Evolutionary conservation across 2,888 invertebrate genomes (phyloP), one percentile per base, ranked within the genome.

Genomic region (Cepaea hortensis): DNA sequence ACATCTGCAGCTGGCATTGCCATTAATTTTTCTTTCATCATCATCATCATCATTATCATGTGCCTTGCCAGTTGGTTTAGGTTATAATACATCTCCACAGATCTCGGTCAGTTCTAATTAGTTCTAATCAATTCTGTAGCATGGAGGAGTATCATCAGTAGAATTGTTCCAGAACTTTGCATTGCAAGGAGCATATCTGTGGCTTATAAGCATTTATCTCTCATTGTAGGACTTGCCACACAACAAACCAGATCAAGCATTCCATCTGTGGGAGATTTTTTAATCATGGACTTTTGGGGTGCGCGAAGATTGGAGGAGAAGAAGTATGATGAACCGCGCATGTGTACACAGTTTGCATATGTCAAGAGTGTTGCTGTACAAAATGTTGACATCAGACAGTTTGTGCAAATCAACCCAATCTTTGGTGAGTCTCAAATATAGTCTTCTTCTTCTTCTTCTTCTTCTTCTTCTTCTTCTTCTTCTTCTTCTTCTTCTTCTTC

Each of bases 211-310:
- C 11, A 9, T 55, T 55, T 11, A 55, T 55, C 55, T 55, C 7
- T 73, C 3, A n/a, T 55, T 61, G 3, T 48, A 83, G 83, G 83
- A 20, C 70, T 83, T 15, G 35, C 55, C 4, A 6, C 75, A 75
- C 46, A 61, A 23, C 9, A 61, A 6, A 35, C 62, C 62, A 77
- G 79, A 68, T 20, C 3, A 13, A 50, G 55, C 3, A 68, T 85
- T 15, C 85, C 79, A 48, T 70, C 70, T 4, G 13, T n/a, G n/a
- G 79, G 70, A 55, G 85, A 85, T 65, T 23, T 85, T 3, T 50
- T 85, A 35, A 70, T 77, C 46, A 6, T 79, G 46, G 55, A 85
- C 68, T 68, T 76, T 6, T 79, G 85, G 85, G 85, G 85, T 48
- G n/a, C 48, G 50, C 61, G 65, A 46, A 84, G 79, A 61, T 0